These are phyloP conservation scores for Maniola hyperantus DNA, from an alignment of 2,888 invertebrate species.

Conservation along the genomic window DNA sequence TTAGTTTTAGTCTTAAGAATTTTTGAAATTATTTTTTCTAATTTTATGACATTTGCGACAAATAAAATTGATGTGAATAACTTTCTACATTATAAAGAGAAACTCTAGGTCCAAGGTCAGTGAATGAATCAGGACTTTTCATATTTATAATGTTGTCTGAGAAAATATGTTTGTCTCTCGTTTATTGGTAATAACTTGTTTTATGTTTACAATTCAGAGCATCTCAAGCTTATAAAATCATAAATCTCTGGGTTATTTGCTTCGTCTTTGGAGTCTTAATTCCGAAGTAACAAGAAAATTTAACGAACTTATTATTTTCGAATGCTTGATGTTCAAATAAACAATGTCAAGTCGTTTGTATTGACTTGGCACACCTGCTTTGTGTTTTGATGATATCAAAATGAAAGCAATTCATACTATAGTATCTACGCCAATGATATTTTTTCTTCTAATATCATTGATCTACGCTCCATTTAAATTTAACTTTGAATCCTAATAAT, in stretches of 20 bases:
- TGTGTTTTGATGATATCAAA: conserved; percentile 27
- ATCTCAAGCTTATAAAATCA: not conserved
- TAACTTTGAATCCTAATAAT: not conserved
- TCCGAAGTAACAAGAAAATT: conserved; percentile 2
- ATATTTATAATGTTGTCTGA: too few relatives aligned
- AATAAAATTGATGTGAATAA: too few relatives aligned
- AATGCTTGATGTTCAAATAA: conserved; percentile 9
- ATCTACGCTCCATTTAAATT: conserved; percentile 11
- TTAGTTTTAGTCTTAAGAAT: too few relatives aligned
- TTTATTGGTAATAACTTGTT: not conserved
- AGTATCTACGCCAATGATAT: conserved; percentile 5
- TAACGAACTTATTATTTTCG: conserved; percentile 15
- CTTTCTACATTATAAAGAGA: too few relatives aligned
- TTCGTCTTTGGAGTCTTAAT: not conserved
- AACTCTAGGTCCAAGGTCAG: too few relatives aligned
- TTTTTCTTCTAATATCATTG: too few relatives aligned
- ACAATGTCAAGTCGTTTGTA: conserved; percentile 17
- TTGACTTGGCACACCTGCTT: conserved; percentile 29
- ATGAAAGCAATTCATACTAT: conserved; percentile 29
- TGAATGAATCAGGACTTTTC: too few relatives aligned
- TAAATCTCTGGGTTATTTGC: too few relatives aligned
- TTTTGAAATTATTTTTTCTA: too few relatives aligned
- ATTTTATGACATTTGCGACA: too few relatives aligned
- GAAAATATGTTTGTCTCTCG: too few relatives aligned
- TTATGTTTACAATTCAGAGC: not conserved